Evolutionary conservation across 1,140 invertebrate species (phyloP), one percentile per base, ranked within the genome.

Genomic region (Leptinotarsa undecemlineata): DNA sequence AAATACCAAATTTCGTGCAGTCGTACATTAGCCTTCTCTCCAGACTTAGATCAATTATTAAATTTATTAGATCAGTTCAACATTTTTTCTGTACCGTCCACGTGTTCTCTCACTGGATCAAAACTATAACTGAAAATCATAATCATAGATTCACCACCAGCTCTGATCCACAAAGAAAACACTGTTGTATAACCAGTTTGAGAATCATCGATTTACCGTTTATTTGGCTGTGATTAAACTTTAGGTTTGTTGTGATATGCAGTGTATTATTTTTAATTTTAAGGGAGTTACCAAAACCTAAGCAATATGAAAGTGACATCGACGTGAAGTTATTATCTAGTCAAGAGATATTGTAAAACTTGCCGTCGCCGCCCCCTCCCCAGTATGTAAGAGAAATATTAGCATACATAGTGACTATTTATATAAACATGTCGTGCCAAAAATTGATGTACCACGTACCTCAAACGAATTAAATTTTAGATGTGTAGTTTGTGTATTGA

Each of bases 311-410:
- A 70, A 71, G 72, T 57, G 17, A 19, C 51, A 57, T 15, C n/a
- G 51, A 57, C 51, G 75, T 74, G 72, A 66, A 73, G 71, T 76
- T 78, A 74, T 73, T 72, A 73, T 47, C 77, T 79, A 79, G 74
- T 76, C 77, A 75, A 77, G 73, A 74, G 74, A 68, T 70, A 74
- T 61, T 74, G 73, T 26, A 8, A 15, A 57, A 57, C 51, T 68
- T 68, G 66, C 51, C 66, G 66, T 42, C 66, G 11, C 42, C 23
- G 42, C 66, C 66, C 71, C 42, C 33, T 78, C 64, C 69, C 57
- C 17, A 82, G 81, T 81, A 81, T 82, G 82, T 78, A 81, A 72
- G 77, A 82, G 81, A 80, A 82, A 82, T 81, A 81, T 82, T 81
- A 82, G 78, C 68, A 77, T 76, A 67, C 23, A 67, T 33, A 67